Evolutionary conservation across 2,888 invertebrate genomes (phyloP), one percentile per base, ranked within the genome.

Genomic region (Strigamia crassipes): DNA sequence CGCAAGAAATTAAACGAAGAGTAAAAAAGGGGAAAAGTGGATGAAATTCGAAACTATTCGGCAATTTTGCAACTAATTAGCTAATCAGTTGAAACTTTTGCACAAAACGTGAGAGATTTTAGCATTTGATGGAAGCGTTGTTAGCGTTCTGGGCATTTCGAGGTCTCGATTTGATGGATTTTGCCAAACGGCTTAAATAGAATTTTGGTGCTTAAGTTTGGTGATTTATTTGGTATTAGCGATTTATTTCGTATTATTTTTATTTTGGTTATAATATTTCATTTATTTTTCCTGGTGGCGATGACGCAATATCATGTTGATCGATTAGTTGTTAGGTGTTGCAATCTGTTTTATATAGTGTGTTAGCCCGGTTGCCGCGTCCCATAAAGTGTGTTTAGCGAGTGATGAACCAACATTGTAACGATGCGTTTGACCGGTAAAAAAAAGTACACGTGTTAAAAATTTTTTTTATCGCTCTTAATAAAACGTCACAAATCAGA

Each of bases 401-500:
- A 61, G 51, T 51, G 51, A 51, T 51, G 51, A n/a, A 51, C 51
- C 51, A 51, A 51, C 51, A 51, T 51, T 51, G 51, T 51, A 51
- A 51, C 51, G 51, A 51, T 51, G 51, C 51, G 51, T 51, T 13
- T 61, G 61, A 61, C 61, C 61, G 61, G 61, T 61, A n/a, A 34
- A 61, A n/a, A 61, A 21, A 42, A 61, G 21, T 61, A 61, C 61
- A 61, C 61, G 61, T 61, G 61, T 61, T 15, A 61, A 61, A 61
- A 61, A 42, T 13, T 13, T 9, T 15, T n/a, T 61, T 61, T 61
- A 61, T 61, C 61, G 61, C 61, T 21, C 61, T n/a, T 61, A 61
- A 61, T 61, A 61, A 61, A 61, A 61, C 61, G 61, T n/a, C 6
- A 61, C 61, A 61, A 61, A 61, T 61, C 61, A 61, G 61, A 61